Evolutionary conservation across 2,888 invertebrate species (phyloP), one percentile per base, ranked within the genome.

Genomic region (Ormyrus labotus): DNA sequence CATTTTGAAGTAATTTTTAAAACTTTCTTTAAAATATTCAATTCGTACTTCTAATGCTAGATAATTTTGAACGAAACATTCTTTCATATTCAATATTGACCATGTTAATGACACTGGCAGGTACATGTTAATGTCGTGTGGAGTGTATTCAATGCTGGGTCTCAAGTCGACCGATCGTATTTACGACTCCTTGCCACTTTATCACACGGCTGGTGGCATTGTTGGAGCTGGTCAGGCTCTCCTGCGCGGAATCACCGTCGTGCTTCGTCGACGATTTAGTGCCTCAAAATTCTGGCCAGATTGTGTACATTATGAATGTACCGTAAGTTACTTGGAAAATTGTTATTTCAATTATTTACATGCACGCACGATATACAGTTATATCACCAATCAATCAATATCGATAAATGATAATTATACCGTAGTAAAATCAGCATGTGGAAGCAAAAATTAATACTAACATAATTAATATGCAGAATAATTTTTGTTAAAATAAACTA

Each of bases 271-370:
- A 80, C 89, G 90, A 81, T 92, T 92, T 83, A 91, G 91, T 63
- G 92, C 91, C 2, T 91, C 92, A 0, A 91, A 91, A 78, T 92
- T 91, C 84, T 92, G 92, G 91, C 84, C 87, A 5, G 92, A 92
- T 81, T 92, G 92, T 80, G 86, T 91, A 79, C 88, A 90, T 79
- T 91, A 92, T 83, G 89, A 91, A 80, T 92, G 92, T 87, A 92
- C 92, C 63, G 92, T 92, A 87, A 89, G 89, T 19, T 13, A 13
- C 13, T 13, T 13, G 13, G 13, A 13, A 13, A 13, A 13, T 13
- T 13, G 13, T 13, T 13, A 13, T 13, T 13, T 13, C 0, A 13
- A 13, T 13, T 13, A 13, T 13, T 13, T 13, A 13, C 13, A 13
- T 13, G 2, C 19, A 19, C 19, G 19, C 19, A 2, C 19, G 19